Evolutionary conservation across 2,888 invertebrate genomes (phyloP), one percentile per base, ranked within the genome.

Genomic region (Cancer borealis): DNA sequence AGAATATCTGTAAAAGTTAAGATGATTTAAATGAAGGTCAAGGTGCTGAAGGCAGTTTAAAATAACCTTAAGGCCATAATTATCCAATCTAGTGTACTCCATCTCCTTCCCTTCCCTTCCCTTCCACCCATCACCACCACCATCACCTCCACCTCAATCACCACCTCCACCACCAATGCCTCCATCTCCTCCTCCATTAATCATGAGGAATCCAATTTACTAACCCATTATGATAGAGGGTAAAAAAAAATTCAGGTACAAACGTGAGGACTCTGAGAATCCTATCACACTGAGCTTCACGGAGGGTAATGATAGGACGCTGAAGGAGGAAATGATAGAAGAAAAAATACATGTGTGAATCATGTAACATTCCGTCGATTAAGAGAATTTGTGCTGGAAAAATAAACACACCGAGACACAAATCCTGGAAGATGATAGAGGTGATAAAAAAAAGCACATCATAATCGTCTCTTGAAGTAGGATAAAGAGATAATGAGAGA

Each of bases 141-240:
- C 54, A 54, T 54, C 54, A 54, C 54, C 17, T 54, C 54, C 54
- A 54, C 54, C 73, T n/a, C 73, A 73, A 73, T n/a, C 26, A 73
- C 73, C n/a, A 73, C 73, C 73, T 73, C 73, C 73, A 5, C 73
- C 73, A n/a, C 73, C 73, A n/a, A 5, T 26, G 21, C 73, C 73
- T 73, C 73, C 73, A n/a, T 73, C 73, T 73, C 73, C 73, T 73
- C 73, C 73, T 73, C 73, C 73, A 73, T 73, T 73, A 73, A 73
- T 73, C 73, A 26, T n/a, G 26, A 73, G 8, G 73, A 73, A 73
- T 73, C 73, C 26, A 73, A 73, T 73, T n/a, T 73, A 73, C 73
- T 26, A 73, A 73, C 73, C 54, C 73, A 73, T 73, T 73, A 73
- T 26, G 26, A 73, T 14, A 21, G 26, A 73, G n/a, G 73, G 6